Conservation (phyloP, 2,888 invertebrate genomes). For the Schrankia costaestrigalis region DNA sequence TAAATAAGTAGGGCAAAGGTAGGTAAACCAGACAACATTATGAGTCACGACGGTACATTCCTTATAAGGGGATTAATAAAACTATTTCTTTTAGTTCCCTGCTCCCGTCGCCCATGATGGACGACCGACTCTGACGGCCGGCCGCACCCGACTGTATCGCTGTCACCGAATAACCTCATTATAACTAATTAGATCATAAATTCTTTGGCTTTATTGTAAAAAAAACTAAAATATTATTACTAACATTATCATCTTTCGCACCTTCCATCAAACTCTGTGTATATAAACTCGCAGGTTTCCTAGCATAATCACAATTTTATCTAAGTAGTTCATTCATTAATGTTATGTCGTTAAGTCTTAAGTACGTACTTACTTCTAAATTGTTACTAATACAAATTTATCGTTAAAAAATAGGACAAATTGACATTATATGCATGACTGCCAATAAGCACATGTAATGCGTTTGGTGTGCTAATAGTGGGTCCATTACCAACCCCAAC, state of each 20-base stretch:
- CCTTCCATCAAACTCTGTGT: no score
- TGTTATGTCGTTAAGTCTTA: conserved; percentile 17
- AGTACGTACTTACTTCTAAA: conserved; percentile 16
- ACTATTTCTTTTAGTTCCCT: conserved; percentile 57
- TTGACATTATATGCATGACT: no score
- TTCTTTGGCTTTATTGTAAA: conserved; percentile 19
- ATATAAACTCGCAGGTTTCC: no score
- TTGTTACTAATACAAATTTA: conserved; percentile 1
- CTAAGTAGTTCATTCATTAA: conserved; percentile 16
- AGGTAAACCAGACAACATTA: no score
- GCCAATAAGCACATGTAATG: no score
- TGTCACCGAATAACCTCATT: conserved; percentile 28
- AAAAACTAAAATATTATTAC: no score
- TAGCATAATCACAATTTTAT: no score
- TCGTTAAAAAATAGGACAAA: no score
- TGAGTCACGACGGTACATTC: no score
- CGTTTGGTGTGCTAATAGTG: no score
- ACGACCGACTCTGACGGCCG: conserved; percentile 58
- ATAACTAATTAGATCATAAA: conserved; percentile 34
- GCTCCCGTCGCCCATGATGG: conserved; percentile 61
- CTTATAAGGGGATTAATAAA: conserved; percentile 19
- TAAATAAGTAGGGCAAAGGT: no score
- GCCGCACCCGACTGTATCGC: conserved; percentile 22
- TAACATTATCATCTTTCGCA: conserved; percentile 3
- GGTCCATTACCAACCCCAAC: no score